Conservation (phyloP, 2,113 vertebrate genomes). For the Neogobius melanostomus region DNA sequence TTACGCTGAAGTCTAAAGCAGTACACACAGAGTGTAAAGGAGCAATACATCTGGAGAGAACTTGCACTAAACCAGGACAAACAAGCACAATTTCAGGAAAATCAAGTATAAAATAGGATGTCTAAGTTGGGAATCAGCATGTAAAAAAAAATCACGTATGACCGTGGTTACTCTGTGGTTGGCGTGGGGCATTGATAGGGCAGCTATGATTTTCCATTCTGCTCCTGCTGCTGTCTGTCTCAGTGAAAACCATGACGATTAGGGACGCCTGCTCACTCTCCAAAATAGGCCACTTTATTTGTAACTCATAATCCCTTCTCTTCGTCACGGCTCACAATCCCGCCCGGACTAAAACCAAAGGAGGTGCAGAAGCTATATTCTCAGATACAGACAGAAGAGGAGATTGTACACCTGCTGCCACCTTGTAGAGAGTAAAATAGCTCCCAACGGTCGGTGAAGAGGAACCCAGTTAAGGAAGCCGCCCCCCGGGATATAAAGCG, state of each 20-base stretch:
- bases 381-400: not conserved
- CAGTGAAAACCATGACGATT: slow-evolving; percentile 48
- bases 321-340: slow-evolving; percentile 55
- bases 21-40: too few relatives aligned
- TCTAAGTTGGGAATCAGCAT: too few relatives aligned
- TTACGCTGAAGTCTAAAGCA: too few relatives aligned
- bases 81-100: too few relatives aligned
- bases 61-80: too few relatives aligned
- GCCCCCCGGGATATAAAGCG: slow-evolving; percentile 29
- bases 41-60: too few relatives aligned
- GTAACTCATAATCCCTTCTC: slow-evolving; percentile 40
- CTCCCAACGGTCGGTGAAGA: slow-evolving; percentile 24
- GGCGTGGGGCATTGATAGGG: slow-evolving; percentile 11
- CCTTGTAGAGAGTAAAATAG: slow-evolving; percentile 25
- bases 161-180: not conserved
- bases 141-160: not conserved
- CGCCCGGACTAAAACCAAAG: slow-evolving; percentile 21
- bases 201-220: slow-evolving; percentile 39
- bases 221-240: slow-evolving; percentile 16
- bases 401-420: slow-evolving; percentile 37
- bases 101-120: too few relatives aligned
- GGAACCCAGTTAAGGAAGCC: slow-evolving; percentile 43
- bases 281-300: slow-evolving; percentile 50
- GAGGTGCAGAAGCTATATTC: slow-evolving; percentile 3
- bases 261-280: slow-evolving; percentile 42